Base-by-base conservation (phyloP, 2,888 invertebrate species). In the Parasteatoda lunata region DNA sequence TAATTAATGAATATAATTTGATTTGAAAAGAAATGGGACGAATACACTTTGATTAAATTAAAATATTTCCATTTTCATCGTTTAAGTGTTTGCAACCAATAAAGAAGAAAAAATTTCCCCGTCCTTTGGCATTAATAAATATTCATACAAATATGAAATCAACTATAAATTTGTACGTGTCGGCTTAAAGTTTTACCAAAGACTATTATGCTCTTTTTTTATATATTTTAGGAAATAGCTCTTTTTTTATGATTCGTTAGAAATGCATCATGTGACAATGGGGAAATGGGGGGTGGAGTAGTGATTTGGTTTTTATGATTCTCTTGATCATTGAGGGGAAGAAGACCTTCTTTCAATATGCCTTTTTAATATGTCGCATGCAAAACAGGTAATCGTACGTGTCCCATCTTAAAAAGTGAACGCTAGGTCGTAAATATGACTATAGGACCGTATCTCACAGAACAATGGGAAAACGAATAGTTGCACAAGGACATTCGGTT, bases 351-450 rank as follows among this genome's bases (percentile, higher is more conserved):
- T 76, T 76, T 54, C 75, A 71, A 66, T 70, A 69, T 78, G 65
- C 15, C 51, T 65, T 80, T 84, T 86, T 77, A 85, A 80, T 80
- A 80, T 71, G 85, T 79, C 85, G 76, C 85, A 86, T 86, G 85
- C 85, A 86, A 86, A 86, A 77, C 85, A 86, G 80, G 80, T 86
- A 77, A 81, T 86, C 85, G 80, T 80, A 76, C 71, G 71, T 66
- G 85, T 79, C 73, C 79, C 64, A 86, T 84, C 83, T 72, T 77
- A 77, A 84, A 77, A 84, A 84, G 65, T 72, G 77, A 86, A 84
- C 59, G 72, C 70, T 66, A 47, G 68, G 80, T 80, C 85, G 77
- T 86, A 86, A 86, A 86, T 80, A 77, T 76, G 80, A 77, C 54
- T 86, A 86, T 81, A 86, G 85, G 80, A 77, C 66, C 80, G 80